These are phyloP conservation scores for Zaprionus lineosus DNA, from an alignment of 2,888 invertebrate species.

Conservation along the genomic window DNA sequence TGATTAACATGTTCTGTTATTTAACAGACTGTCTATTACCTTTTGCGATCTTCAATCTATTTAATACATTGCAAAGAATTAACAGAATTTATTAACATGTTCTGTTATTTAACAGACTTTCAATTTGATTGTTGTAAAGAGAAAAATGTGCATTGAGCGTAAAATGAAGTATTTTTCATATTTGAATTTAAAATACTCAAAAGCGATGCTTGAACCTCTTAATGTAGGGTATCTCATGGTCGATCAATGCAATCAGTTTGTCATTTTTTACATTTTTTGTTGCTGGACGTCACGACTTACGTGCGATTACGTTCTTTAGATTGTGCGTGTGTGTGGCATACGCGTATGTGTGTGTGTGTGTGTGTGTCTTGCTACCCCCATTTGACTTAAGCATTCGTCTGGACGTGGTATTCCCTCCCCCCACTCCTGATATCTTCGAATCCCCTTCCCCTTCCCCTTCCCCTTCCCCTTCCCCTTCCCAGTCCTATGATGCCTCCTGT, in stretches of 20 bases:
- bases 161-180: too few species aligned
- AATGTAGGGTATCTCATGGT: not conserved
- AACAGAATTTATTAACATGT: too few species aligned
- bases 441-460: not conserved
- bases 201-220: too few species aligned
- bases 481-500: conserved; percentile 17
- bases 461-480: not conserved
- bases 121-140: too few species aligned
- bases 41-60: too few species aligned
- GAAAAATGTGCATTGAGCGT: too few species aligned
- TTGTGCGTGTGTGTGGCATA: conserved; percentile 18
- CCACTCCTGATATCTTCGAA: conserved; percentile 3
- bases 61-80: too few species aligned
- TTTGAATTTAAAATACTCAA: too few species aligned
- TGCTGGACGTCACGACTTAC: conserved; percentile 68
- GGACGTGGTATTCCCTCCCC: conserved; percentile 40
- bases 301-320: conserved; percentile 69
- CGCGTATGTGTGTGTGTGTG: conserved; percentile 22
- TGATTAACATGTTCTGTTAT: too few species aligned
- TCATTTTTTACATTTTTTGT: conserved; percentile 58
- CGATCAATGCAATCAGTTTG: not conserved
- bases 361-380: conserved; percentile 55
- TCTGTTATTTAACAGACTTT: too few species aligned
- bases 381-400: conserved; percentile 59
- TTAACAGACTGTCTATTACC: too few species aligned